Evolutionary conservation across 2,113 vertebrate genomes (phyloP), one percentile per base, ranked within the genome.

Genomic region (Myotis brandtii): DNA sequence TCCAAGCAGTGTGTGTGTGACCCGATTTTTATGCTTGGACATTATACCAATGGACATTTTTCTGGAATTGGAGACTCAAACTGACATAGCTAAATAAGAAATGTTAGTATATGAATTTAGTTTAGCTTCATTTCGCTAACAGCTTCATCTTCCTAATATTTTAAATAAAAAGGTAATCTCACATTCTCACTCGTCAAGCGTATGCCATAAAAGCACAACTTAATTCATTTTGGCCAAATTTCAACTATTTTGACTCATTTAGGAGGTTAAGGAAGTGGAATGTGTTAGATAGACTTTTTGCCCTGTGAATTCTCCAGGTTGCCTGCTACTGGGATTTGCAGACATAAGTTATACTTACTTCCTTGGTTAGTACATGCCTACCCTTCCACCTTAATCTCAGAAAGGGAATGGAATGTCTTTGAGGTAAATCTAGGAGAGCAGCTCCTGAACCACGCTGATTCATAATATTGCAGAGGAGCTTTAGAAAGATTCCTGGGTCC

Each of bases 121-220:
- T 30, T 85, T 62, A 79, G 14, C 54, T 72, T 46, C 72, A 66
- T 6, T 89, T 77, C 72, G 32, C 64, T 21, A 23, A 66, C 12
- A 40, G 20, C 25, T 40, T 73, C 48, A 34, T 64, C 32, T 62
- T 87, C 43, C 50, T 52, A 16, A 67, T n/a, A 62, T 37, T 81
- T 95, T 85, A 91, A 93, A n/a, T 40, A 67, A 21, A 62, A 93
- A 84, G 73, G 88, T 62, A 88, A 69, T 17, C 16, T 72, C n/a
- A 79, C 9, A 34, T 76, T 81, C 59, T 75, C 50, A 72, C 87
- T 56, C 25, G 56, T 30, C 52, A 37, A 11, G 37, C 48, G 20
- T 34, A 9, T 23, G 9, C 43, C 40, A 40, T 59, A 37, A 43
- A 50, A 21, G n/a, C n/a, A 83, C 43, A 37, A n/a, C 34, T 56